These are phyloP conservation scores for Gobio gobio DNA, from an alignment of 2,113 vertebrate species.

Conservation along the genomic window DNA sequence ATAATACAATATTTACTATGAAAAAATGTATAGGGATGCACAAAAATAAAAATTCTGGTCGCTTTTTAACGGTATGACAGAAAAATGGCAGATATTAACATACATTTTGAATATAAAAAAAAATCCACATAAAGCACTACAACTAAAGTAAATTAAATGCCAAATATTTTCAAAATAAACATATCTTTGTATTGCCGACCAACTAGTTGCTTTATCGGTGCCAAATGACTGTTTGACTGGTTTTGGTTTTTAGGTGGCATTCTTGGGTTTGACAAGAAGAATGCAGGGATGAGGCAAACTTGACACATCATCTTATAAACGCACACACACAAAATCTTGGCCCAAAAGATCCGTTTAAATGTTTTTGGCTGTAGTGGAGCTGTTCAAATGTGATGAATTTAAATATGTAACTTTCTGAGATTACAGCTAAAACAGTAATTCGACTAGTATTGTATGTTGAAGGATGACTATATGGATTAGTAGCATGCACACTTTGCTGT, in stretches of 20 bases:
- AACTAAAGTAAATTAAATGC: too few species aligned
- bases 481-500: conserved; percentile 46
- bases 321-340: neutral
- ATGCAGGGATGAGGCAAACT: neutral
- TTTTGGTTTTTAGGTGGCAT: neutral
- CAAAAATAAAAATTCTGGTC: too few species aligned
- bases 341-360: neutral
- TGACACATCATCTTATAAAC: neutral
- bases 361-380: neutral
- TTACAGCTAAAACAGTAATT: neutral
- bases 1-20: too few species aligned
- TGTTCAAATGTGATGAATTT: neutral
- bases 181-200: neutral
- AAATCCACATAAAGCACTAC: too few species aligned
- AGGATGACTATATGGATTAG: conserved; percentile 15
- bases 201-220: neutral
- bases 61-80: too few species aligned
- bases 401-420: neutral
- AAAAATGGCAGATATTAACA: too few species aligned
- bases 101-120: too few species aligned
- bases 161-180: too few species aligned
- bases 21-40: too few species aligned
- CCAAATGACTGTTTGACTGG: neutral
- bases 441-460: neutral
- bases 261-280: neutral